A percentile compares a stretch with the other conserved stretches of the same genome.
Evolutionary conservation across 2,797 vertebrate genomes (phyloP).

Genomic region (Bovichtus variegatus): DNA sequence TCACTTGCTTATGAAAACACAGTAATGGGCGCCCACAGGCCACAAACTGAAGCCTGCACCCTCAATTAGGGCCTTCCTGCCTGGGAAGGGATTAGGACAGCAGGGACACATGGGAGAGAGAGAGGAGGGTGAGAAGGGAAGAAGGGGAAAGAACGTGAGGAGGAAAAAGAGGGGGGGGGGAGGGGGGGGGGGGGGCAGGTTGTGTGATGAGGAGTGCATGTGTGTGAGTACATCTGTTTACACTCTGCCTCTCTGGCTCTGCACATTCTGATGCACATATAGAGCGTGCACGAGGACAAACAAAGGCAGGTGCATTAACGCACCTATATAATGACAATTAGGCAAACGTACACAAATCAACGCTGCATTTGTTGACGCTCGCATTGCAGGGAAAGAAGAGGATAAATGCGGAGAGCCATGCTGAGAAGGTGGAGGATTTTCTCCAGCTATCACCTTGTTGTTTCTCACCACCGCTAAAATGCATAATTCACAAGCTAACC

Average conservation of each 20-base stretch:
- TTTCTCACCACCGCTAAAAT: conserved; percentile 47
- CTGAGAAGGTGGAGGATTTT: conserved; percentile 45
- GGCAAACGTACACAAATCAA: conserved; percentile 14
- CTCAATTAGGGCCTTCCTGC: conserved; percentile 92
- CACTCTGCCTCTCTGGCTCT: conserved; percentile 36
- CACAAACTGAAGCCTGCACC: conserved; percentile 91
- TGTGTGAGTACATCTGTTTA: conserved; percentile 64
- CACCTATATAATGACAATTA: background rate
- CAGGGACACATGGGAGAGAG: conserved; percentile 82
- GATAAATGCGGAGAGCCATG: conserved; percentile 20
- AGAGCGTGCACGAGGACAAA: conserved; percentile 16
- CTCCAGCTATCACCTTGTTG: conserved; percentile 41
- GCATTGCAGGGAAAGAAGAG: background rate
- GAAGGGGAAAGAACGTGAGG: conserved; percentile 85
- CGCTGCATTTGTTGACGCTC: background rate
- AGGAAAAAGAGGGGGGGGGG: conserved; percentile 80
- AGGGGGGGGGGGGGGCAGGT: conserved; percentile 34
- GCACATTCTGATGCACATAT: conserved; percentile 72
- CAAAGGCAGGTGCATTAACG: conserved; percentile 24
- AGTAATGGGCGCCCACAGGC: conserved; percentile 91
- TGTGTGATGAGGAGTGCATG: conserved; percentile 65
- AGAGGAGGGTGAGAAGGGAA: conserved; percentile 82
- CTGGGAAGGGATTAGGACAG: conserved; percentile 90
- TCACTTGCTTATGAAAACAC: conserved; percentile 93
- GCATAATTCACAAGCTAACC: conserved; percentile 74